Evolutionary conservation across 2,888 invertebrate species (phyloP).

Genomic region (Ecdyonurus torrentis): DNA sequence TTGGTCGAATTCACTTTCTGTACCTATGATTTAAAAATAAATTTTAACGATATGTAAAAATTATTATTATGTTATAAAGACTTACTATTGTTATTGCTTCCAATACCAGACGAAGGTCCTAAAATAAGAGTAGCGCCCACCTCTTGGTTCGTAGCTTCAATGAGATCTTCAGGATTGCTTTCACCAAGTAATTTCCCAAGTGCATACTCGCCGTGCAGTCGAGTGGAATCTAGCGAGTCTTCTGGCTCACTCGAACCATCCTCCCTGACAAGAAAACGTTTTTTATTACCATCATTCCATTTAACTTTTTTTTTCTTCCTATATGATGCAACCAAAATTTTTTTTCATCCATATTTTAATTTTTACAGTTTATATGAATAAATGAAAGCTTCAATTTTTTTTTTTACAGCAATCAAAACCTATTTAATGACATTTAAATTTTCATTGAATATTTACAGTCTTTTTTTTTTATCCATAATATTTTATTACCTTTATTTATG

Average conservation of each 20-base stretch:
- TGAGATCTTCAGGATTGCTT: conserved; percentile 22
- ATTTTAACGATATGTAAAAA: not conserved
- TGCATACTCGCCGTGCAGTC: not conserved
- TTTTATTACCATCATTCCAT: no score
- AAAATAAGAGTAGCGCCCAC: conserved; percentile 9
- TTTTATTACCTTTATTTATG: no score
- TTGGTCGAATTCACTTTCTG: conserved; percentile 16
- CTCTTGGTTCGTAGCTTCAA: conserved; percentile 22
- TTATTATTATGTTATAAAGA: no score
- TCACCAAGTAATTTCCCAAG: conserved; percentile 20
- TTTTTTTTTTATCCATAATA: no score
- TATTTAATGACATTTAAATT: no score
- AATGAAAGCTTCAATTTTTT: no score
- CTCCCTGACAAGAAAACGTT: no score
- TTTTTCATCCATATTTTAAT: not conserved
- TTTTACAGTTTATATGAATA: no score
- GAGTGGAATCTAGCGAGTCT: not conserved
- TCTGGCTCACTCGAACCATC: not conserved
- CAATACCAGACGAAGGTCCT: not conserved
- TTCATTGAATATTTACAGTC: no score
- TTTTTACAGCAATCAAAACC: no score
- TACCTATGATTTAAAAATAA: not conserved
- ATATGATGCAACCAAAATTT: not conserved
- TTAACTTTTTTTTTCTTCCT: not conserved
- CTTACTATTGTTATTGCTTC: no score